Evolutionary conservation across 2,797 vertebrate genomes (phyloP).

Genomic region (Poeciliopsis infans): DNA sequence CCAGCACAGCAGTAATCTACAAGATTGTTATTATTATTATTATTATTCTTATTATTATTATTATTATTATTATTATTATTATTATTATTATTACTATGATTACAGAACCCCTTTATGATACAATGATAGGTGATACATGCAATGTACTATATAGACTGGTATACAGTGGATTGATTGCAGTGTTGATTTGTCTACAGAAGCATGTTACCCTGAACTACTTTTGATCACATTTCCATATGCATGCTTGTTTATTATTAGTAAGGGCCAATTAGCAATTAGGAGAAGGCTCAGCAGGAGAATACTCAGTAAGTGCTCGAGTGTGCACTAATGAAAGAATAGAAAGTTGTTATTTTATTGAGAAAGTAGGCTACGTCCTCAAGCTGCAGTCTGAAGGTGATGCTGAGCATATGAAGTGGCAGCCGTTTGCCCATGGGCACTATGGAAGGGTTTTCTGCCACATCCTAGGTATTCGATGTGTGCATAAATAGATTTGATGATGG

Average conservation of each 20-base stretch:
- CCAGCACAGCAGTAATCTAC: constrained; percentile 7
- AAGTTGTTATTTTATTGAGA: constrained; percentile 45
- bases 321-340: constrained; percentile 50
- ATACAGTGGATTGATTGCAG: not conserved
- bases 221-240: constrained; percentile 62
- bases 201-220: constrained; percentile 21
- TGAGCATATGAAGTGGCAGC: constrained; percentile 41
- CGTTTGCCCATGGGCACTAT: constrained; percentile 40
- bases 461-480: constrained; percentile 30
- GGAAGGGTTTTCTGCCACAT: constrained; percentile 39
- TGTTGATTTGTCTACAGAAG: not conserved
- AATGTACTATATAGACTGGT: not conserved
- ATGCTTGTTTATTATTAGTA: constrained; percentile 67
- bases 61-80: not conserved
- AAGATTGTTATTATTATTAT: not conserved
- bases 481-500: constrained; percentile 31
- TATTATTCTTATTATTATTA: not conserved
- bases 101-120: not conserved
- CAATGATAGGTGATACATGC: not conserved
- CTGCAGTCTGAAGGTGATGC: constrained; percentile 40
- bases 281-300: constrained; percentile 48
- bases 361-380: constrained; percentile 50
- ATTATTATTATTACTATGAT: not conserved
- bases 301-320: constrained; percentile 9
- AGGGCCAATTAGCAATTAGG: constrained; percentile 64